A percentile compares a stretch with the other conserved stretches of the same genome.
These are phyloP conservation scores for Catharus minimus DNA, from an alignment of 2,113 vertebrate genomes.

Conservation along the genomic window DNA sequence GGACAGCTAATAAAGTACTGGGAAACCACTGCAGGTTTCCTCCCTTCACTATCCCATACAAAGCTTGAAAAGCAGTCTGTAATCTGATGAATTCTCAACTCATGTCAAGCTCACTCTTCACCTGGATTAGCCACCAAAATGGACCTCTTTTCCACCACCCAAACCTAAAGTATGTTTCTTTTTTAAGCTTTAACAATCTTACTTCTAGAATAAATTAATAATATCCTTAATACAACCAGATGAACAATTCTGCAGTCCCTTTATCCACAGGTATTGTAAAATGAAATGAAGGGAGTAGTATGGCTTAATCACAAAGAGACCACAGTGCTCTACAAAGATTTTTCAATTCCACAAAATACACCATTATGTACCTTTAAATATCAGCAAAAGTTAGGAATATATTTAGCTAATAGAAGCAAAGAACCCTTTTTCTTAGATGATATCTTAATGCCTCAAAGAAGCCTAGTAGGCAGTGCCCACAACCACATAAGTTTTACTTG, in stretches of 20 bases:
- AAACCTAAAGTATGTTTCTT: background rate
- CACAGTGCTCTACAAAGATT: background rate
- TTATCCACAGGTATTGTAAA: background rate
- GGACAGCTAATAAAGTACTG: slow-evolving; percentile 13
- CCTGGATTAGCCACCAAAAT: slow-evolving; percentile 26
- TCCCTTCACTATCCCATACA: slow-evolving; percentile 9
- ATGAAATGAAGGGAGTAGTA: background rate
- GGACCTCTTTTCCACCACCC: slow-evolving; percentile 2
- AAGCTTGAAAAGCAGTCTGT: slow-evolving; percentile 33
- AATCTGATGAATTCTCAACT: slow-evolving; percentile 46
- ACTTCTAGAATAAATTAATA: background rate
- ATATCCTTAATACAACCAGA: background rate
- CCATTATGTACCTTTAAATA: background rate
- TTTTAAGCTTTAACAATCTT: background rate
- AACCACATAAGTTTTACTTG: background rate
- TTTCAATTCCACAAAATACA: background rate
- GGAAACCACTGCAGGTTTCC: slow-evolving; percentile 23
- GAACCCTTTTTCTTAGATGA: background rate
- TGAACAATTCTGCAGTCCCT: background rate
- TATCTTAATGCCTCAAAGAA: background rate
- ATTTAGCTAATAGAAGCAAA: background rate
- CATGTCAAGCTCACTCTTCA: background rate
- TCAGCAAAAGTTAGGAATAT: background rate
- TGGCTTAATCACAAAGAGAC: background rate
- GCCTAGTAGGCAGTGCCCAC: background rate